Evolutionary conservation across 2,888 invertebrate species (phyloP), one percentile per base, ranked within the genome.

Genomic region (Acanthacorydalis orientalis): DNA sequence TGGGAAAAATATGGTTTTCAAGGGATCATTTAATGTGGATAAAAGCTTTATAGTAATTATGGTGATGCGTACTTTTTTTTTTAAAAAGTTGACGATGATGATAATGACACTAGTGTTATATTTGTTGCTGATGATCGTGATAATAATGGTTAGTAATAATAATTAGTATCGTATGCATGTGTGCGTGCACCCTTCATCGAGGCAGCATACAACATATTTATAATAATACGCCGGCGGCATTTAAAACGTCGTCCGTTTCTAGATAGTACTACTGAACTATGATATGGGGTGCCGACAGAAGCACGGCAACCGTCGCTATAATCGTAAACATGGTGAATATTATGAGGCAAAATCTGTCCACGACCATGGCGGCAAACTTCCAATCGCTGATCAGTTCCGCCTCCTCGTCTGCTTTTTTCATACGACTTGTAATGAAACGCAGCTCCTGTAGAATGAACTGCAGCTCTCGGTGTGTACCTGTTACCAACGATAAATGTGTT

Each of bases 361-460:
- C 91, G 64, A 95, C 95, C 90, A 95, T 92, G 55, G 93, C 95
- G 49, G 95, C 95, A 66, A 95, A 96, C 67, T 92, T 93, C 95
- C 95, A 95, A 67, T 96, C 95, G 68, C 86, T 90, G 59, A 90
- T 90, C 55, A 89, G 75, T 64, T 93, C 92, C 49, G 85, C 83
- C 62, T 91, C 90, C 59, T 91, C 89, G 62, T 96, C 95, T 48
- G 91, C 85, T 66, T 91, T 89, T 66, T 86, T 84, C 85, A 95
- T 89, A 59, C 91, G 80, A 57, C 82, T 80, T 38, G 95, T 95
- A 64, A 96, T 92, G 71, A 91, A 92, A 69, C 89, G 89, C 57
- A 96, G 73, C 71, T 96, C 95, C 57, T 85, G 79, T 54, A 95
- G 76, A 63, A 96, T 95, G 62, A 84, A 78, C 63, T 87, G 85